Base-by-base conservation (phyloP, 1,140 invertebrate genomes). In the Procambarus virginalis region DNA sequence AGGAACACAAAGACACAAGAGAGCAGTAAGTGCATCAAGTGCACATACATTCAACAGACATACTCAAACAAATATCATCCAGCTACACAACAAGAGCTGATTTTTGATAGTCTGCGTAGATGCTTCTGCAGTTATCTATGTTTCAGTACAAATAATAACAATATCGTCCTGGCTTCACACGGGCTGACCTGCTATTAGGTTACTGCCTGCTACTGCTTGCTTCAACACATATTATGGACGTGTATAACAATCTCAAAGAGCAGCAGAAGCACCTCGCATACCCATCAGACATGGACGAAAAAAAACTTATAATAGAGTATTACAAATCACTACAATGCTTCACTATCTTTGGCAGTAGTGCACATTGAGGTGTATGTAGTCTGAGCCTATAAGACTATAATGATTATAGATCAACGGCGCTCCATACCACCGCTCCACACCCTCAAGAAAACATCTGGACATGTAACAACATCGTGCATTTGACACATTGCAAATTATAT, bases 321-420 rank as follows among this genome's bases (percentile, higher is more conserved):
- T 89, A 88, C 88, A 91, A 91, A 89, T 89, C 82, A 84, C 91
- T 91, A 91, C 88, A 91, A 91, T 91, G 91, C 91, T 91, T 91
- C 86, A 89, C 83, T 89, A 91, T 91, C 91, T 91, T 91, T 91
- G 91, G 91, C 91, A 91, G 91, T 89, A 88, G 91, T 91, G 91
- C 91, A 89, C 88, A 91, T 91, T 91, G 86, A 88, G 87, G 80
- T 75, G 84, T 78, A 73, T 83, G 34, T 73, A 85, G 79, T 86
- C 75, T 81, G 80, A 91, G 84, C 80, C 68, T 73, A 73, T 34
- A 73, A 73, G 68, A 73, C 68, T 73, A 73, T 73, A 73, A 84
- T 49, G 12, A 20, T 64, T 64, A 20, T 64, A 49, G 68, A 84
- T 70, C 48, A 49, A 46, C 48, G 68, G 48, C 68, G 68, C 68